Evolutionary conservation across 2,888 invertebrate genomes (phyloP).

Genomic region (Siphlonurus alternatus): DNA sequence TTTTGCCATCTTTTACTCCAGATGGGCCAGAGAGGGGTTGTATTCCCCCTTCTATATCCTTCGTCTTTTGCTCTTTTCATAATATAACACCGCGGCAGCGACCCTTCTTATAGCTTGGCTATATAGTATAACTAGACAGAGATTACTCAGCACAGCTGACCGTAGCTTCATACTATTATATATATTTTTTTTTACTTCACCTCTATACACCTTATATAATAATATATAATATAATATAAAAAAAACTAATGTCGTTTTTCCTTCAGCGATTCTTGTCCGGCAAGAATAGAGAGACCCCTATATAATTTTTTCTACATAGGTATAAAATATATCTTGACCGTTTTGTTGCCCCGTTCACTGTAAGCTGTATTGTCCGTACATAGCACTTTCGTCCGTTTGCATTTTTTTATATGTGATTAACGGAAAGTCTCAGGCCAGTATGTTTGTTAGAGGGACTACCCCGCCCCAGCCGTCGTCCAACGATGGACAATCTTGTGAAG

Average conservation of each 20-base stretch:
- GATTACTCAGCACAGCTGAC: neutral
- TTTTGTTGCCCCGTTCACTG: neutral
- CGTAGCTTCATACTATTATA: neutral
- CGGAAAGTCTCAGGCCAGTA: neutral
- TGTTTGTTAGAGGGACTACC: neutral
- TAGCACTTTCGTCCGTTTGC: neutral
- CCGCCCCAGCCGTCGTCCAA: neutral
- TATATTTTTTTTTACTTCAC: too few relatives aligned
- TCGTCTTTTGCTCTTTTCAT: too few relatives aligned
- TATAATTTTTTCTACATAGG: neutral
- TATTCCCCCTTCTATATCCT: too few relatives aligned
- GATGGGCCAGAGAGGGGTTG: neutral
- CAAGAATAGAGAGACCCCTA: constrained; percentile 1
- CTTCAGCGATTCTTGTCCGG: neutral
- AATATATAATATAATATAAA: too few relatives aligned
- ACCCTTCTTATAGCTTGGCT: neutral
- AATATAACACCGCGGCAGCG: neutral
- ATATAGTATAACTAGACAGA: too few relatives aligned
- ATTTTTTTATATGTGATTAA: neutral
- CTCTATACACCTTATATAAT: too few relatives aligned
- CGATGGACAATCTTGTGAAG: neutral
- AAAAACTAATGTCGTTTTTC: constrained; percentile 2
- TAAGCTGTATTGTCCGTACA: neutral
- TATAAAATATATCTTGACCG: neutral
- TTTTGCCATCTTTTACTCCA: too few relatives aligned